Base-by-base conservation (phyloP, 2,113 vertebrate genomes). In the Stegastes partitus region DNA sequence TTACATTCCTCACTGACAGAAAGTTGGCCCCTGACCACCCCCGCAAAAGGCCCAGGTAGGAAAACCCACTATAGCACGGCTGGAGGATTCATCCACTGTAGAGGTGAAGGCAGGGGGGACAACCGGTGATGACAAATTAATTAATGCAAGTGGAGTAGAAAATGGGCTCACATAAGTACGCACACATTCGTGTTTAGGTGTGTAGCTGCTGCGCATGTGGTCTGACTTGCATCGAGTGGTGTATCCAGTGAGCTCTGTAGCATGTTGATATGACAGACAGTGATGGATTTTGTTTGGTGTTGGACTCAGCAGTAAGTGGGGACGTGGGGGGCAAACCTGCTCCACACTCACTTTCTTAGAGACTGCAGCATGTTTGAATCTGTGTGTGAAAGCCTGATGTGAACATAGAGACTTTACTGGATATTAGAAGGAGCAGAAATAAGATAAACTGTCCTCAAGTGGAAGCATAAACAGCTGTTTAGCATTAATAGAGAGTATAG, bases 1-100 rank as follows among this genome's bases (percentile, higher is more conserved):
- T 97, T 96, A 96, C 96, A 96, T 96, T 97, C 96, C 93, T 66
- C 84, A 94, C 93, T 96, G 96, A 96, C 96, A 97, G 95, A 95
- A 97, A 96, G 94, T 96, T 97, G 96, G 96, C 96, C 93, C 87
- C 79, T n/a, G 85, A 90, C 84, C 87, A 83, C 84, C 87, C 85
- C 91, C 82, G 69, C 79, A 70, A 94, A 94, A 91, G 70, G 86
- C 81, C 89, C 93, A 95, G 95, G 95, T 96, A 94, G 91, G 91
- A 88, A 86, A 87, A 81, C 72, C 89, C 81, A 82, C 78, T 74
- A 5, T 44, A n/a, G 81, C 77, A 58, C 66, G 67, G 64, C 72
- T 34, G 62, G 75, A 90, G 77, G 59, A 89, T 84, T 72, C 82
- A 71, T 90, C 91, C 81, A 74, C 82, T 64, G 70, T 50, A 16